phyloP scores from a whole-genome alignment of 1,140 invertebrate genomes.

The Ceratina japonica region DNA sequence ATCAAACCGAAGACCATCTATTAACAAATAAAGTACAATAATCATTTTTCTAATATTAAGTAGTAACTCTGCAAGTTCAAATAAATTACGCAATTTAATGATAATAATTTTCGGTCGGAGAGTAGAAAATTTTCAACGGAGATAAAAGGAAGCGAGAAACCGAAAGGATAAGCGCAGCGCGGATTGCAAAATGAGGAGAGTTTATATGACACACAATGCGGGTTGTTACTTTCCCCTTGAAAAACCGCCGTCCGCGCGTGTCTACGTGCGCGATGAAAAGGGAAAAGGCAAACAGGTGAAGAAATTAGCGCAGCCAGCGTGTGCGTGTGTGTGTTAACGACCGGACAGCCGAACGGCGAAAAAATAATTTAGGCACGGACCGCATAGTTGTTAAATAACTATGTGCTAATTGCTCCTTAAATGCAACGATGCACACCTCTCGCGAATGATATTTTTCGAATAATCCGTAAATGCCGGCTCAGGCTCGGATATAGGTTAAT shows the following conservation, averaged over 20 bases:
- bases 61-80: too few species aligned
- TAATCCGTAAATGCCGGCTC: background rate
- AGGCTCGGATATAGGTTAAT: conserved; percentile 6
- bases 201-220: conserved; percentile 40
- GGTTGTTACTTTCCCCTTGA: conserved; percentile 30
- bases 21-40: too few species aligned
- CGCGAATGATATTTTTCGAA: background rate
- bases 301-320: conserved; percentile 1
- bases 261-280: background rate
- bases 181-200: conserved; percentile 41
- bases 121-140: too few species aligned
- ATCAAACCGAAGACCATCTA: too few species aligned
- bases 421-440: background rate
- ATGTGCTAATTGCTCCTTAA: conserved; percentile 1
- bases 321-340: background rate
- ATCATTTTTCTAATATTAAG: background rate
- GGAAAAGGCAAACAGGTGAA: conserved; percentile 14
- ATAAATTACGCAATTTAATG: too few species aligned
- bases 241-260: background rate
- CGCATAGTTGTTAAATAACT: background rate
- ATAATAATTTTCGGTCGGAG: too few species aligned
- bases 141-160: conserved; percentile 31
- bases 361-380: background rate
- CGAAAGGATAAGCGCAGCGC: conserved; percentile 34
- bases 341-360: background rate